Evolutionary conservation across 2,888 invertebrate genomes (phyloP).

Genomic region (Ennomos erosarius): DNA sequence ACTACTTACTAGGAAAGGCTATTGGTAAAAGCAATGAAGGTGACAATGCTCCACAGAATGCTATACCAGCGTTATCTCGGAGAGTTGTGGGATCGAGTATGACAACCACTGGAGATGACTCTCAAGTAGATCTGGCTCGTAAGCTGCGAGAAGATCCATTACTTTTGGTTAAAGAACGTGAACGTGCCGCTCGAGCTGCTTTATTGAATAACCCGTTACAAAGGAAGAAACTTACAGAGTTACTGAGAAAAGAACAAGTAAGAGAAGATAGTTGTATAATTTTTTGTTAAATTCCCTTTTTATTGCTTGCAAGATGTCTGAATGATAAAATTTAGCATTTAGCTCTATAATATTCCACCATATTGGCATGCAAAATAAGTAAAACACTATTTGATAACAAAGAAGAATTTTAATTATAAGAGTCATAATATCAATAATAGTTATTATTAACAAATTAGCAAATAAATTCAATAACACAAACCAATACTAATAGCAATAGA

Average conservation of each 20-base stretch:
- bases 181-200: constrained; percentile 94
- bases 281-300: too few species aligned
- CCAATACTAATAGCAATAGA: too few species aligned
- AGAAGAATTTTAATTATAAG: too few species aligned
- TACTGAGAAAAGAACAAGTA: constrained; percentile 87
- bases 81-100: constrained; percentile 77
- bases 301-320: too few species aligned
- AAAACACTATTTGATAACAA: too few species aligned
- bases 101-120: constrained; percentile 78
- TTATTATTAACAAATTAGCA: too few species aligned
- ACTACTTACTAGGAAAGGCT: constrained; percentile 93
- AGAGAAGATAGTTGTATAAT: constrained; percentile 9
- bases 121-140: constrained; percentile 93
- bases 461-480: too few species aligned
- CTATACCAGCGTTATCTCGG: constrained; percentile 87
- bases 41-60: constrained; percentile 88
- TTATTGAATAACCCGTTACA: constrained; percentile 96
- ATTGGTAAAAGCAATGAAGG: constrained; percentile 92
- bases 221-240: constrained; percentile 92
- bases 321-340: too few species aligned
- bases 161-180: constrained; percentile 94
- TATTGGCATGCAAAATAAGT: too few species aligned
- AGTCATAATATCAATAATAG: too few species aligned
- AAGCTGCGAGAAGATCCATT: constrained; percentile 98
- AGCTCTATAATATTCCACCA: too few species aligned